Base-by-base conservation (phyloP, 1,140 invertebrate genomes). In the Heliothis subflexa region DNA sequence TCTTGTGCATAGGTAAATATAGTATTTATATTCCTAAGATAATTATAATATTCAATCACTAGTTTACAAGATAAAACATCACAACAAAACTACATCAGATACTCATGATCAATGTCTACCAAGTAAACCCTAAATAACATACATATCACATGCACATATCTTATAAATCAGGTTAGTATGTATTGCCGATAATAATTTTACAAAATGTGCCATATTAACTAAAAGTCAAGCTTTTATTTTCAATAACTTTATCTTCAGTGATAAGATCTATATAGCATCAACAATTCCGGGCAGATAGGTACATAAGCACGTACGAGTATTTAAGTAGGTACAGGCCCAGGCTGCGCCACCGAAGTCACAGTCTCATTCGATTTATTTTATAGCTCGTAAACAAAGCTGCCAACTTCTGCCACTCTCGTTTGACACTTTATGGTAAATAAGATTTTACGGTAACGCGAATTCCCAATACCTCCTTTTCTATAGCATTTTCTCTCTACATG, bases 331-430 rank as follows among this genome's bases (percentile, higher is more conserved):
- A 64, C 59, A 28, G 25, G 25, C 18, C 25, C 25, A 62, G 59
- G 7, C 13, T 21, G 21, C n/a, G 45, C 57, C 73, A 45, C 61
- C 50, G 25, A 45, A 85, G 83, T 40, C 83, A 86, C 81, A 81
- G 83, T 87, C 85, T 88, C 85, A 88, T 89, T 93, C 91, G 87
- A 92, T 93, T 93, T 94, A 93, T 91, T 93, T 94, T 93, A 94
- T 91, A 78, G 91, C 80, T 86, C 91, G 86, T 94, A 94, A 93
- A 93, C 88, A 93, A 92, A 85, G 83, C 85, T 84, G 84, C 84
- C 86, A 86, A 92, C 90, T 93, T 85, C 85, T 91, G 88, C 88
- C 87, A 88, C 88, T 89, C 89, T 84, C 87, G 84, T 89, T 91
- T 85, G 81, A 87, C 80, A 87, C 83, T 94, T 93, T 94, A 94